Evolutionary conservation across 2,113 vertebrate species (phyloP), one percentile per base, ranked within the genome.

Genomic region (Sphyrna mokarran): DNA sequence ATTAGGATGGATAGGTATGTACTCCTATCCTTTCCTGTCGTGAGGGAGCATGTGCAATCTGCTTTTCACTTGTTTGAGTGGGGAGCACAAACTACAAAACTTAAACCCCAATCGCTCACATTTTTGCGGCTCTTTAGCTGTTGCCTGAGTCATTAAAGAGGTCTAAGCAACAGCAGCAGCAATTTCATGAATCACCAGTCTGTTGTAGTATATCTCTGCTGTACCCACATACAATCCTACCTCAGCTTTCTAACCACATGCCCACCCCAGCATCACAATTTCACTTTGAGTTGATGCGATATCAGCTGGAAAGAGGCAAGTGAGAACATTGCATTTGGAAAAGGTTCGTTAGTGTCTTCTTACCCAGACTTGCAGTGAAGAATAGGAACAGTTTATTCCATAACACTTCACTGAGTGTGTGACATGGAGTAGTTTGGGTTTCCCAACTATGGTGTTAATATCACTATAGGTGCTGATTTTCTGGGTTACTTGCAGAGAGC

Each of bases 61-160:
- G 37, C 68, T 94, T 94, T 70, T 70, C 68, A 48, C 91, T 68
- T 68, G 89, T 91, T 66, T 91, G 91, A 94, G 11, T 72, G 40
- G 68, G 40, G 66, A 95, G 93, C 63, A 43, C 68, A 69, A 94
- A 69, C 29, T 61, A 14, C 9, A 48, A 72, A 95, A 72, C 20
- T 1, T 5, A 33, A 76, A 72, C 37, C 43, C 11, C 11, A 70
- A 43, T 70, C 11, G 87, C 13, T 61, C 29, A 16, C 29, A 22
- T 66, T 61, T 93, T 91, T 66, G 6, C 14, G n/a, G 29, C 33
- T 22, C 58, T 16, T 83, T 40, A 37, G 26, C 48, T 54, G 87
- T 14, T 90, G 13, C 11, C 29, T 5, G 13, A 1, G 54, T 29
- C 87, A 61, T 90, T 61, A 29, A 61, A 93, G 58, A 93, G 37